Base-by-base conservation (phyloP, 2,888 invertebrate genomes). In the Xestoiulus laeticollis region DNA sequence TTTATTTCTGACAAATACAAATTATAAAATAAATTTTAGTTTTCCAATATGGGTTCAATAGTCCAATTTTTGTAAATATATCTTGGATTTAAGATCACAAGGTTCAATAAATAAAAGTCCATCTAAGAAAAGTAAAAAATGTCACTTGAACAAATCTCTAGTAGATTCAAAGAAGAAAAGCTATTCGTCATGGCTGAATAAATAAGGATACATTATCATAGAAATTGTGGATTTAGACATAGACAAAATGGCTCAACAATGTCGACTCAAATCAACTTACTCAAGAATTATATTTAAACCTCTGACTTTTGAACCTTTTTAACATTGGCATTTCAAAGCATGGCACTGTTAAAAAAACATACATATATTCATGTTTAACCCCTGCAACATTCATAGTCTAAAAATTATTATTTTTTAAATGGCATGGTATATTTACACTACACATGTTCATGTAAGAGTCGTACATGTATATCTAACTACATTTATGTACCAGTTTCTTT, bases 191-290 rank as follows among this genome's bases (percentile, higher is more conserved):
- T 26, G 68, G 26, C 68, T 68, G 26, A 68, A 22, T 68, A 68
- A 68, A 68, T 68, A 68, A 22, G 68, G 68, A 68, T 26, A 68
- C 68, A 68, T 68, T 68, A 68, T 68, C 68, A 68, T 68, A 68
- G 68, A 26, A 68, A 68, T 68, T 68, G 68, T 68, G 68, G 68
- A 68, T 26, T 68, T 68, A 68, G 68, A 26, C n/a, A 68, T 68
- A 68, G 26, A 68, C 22, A 26, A 68, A 68, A 68, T 68, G n/a
- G 22, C 68, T 68, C 4, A 48, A 68, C 22, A 68, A 26, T 68
- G 68, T 68, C 68, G 68, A 68, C 68, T 22, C 26, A 68, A 68
- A 10, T 68, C 68, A 68, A 68, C 68, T 68, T 22, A 68, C 26
- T 68, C 10, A 26, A 68, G 26, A 68, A 68, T 22, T 26, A 68